Evolutionary conservation across 2,113 vertebrate species (phyloP), one percentile per base, ranked within the genome.

Genomic region (Petaurus breviceps): DNA sequence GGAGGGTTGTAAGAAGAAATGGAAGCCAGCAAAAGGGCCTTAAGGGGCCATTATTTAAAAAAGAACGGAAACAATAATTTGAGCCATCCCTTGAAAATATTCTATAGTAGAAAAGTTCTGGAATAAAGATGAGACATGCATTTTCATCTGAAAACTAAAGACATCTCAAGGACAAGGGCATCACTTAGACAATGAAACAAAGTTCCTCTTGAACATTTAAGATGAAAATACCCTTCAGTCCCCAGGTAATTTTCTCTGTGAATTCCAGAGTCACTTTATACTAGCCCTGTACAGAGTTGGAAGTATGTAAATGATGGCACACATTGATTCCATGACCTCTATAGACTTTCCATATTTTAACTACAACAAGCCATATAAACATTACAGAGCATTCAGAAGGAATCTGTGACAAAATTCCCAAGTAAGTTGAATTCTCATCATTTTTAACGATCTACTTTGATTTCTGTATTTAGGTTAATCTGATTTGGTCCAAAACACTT

Each of bases 341-440:
- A 91, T 8, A 93, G 19, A 51, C 46, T 1, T 47, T 94, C 43
- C 0, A 90, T 96, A 54, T 91, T 61, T 77, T 90, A 84, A 61
- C 49, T 90, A 95, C 25, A 46, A 9, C 9, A 94, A 23, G 91
- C 57, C 90, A 95, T 92, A 31, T 28, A 77, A 43, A 68, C 23
- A 22, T 84, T 53, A 91, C 51, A 90, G 7, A n/a, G 3, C 89
- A 91, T 53, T 95, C 84, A 91, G 28, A 43, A 96, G 8, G 91
- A 97, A 92, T 90, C 8, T 25, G 93, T 96, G 46, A 90, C 8
- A n/a, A 77, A n/a, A 92, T 90, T 93, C 49, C 94, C 92, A 90
- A 91, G 89, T 89, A 91, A 94, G 52, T 54, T 51, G 61, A 51
- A 1, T 93, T 92, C 16, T 93, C 90, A 92, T 10, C 5, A 93